phyloP scores from a whole-genome alignment of 2,888 invertebrate genomes.

The Omphaloscelis lunosa region DNA sequence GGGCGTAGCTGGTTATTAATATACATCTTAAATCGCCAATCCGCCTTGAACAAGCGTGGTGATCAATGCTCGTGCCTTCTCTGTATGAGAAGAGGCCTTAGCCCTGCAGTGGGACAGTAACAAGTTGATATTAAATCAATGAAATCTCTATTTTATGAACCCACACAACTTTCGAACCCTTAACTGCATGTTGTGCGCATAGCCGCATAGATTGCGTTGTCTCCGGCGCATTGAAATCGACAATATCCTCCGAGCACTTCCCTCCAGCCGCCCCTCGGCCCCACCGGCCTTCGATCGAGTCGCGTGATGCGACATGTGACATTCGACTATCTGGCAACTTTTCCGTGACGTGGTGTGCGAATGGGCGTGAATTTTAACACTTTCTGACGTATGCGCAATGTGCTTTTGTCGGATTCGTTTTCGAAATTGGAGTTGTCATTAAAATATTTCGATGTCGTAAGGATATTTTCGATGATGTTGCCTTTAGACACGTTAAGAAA shows the following conservation, averaged over 20 bases:
- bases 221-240: constrained; percentile 79
- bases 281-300: constrained; percentile 75
- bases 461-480: not conserved
- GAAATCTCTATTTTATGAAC: not conserved
- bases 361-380: constrained; percentile 21
- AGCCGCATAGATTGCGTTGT: constrained; percentile 69
- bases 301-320: constrained; percentile 67
- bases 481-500: not conserved
- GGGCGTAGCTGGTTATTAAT: not conserved
- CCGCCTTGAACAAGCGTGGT: not conserved
- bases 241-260: constrained; percentile 81
- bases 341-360: constrained; percentile 38
- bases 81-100: not conserved
- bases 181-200: constrained; percentile 55
- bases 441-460: not conserved
- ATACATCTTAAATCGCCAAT: not conserved
- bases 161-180: constrained; percentile 32
- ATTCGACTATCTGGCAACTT: constrained; percentile 38
- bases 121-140: not conserved
- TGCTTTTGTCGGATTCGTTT: not conserved
- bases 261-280: constrained; percentile 69
- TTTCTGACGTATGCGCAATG: not conserved
- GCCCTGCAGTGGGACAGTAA: too few relatives aligned
- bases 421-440: not conserved
- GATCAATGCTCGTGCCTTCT: not conserved